Conservation (phyloP, 30 jellyfish, hydroid and myxozoan species). For the Cassiopea andromeda region DNA sequence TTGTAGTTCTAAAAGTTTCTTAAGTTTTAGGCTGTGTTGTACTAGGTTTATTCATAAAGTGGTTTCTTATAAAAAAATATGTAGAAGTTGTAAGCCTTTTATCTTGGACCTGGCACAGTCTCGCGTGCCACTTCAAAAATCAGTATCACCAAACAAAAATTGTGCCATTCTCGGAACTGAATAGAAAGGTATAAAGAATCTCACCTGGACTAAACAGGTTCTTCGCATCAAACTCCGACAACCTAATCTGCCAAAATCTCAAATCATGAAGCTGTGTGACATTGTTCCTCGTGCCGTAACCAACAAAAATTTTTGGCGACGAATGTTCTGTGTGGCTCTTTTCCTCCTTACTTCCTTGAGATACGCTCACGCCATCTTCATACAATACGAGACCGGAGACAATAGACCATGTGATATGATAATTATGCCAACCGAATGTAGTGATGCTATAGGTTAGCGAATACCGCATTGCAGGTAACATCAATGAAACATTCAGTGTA, state of each 20-base stretch:
- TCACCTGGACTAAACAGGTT: constrained; percentile 32
- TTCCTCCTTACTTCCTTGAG: neutral
- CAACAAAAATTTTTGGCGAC: neutral
- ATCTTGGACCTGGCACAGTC: no score
- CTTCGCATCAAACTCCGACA: constrained; percentile 20
- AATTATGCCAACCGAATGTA: neutral
- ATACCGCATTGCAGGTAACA: neutral
- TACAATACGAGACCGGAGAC: constrained; percentile 2
- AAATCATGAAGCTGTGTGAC: constrained; percentile 14
- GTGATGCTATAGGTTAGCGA: neutral
- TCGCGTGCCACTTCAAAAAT: no score
- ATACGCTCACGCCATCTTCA: neutral
- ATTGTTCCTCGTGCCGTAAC: neutral
- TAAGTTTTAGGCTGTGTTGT: no score
- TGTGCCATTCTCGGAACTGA: no score
- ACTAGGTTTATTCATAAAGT: no score
- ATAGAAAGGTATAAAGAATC: neutral
- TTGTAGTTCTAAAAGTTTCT: no score
- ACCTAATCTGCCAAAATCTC: neutral
- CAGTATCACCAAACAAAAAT: no score
- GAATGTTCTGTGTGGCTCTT: neutral
- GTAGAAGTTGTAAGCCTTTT: no score
- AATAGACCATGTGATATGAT: constrained; percentile 15
- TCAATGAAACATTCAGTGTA: neutral
- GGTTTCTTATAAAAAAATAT: no score